Conservation (phyloP, 2,113 vertebrate genomes). For the Paramormyrops kingsleyae region DNA sequence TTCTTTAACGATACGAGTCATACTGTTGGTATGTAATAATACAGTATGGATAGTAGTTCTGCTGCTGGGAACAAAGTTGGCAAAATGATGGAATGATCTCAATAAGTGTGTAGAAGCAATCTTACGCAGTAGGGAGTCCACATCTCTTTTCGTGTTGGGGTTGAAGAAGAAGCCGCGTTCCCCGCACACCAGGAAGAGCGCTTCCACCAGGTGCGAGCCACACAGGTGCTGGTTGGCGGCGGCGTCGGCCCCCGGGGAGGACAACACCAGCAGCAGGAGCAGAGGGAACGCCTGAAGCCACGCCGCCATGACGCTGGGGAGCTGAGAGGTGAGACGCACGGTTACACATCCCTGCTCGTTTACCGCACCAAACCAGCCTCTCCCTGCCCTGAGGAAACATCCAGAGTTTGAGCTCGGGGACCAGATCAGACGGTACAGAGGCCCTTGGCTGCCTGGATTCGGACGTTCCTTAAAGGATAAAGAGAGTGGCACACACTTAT, state of each 20-base stretch:
- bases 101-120: neutral
- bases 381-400: neutral
- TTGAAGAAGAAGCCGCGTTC: constrained; percentile 84
- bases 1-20: no score
- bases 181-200: constrained; percentile 84
- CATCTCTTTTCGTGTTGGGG: constrained; percentile 65
- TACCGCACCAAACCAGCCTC: neutral
- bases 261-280: constrained; percentile 61
- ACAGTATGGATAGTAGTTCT: neutral
- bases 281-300: constrained; percentile 65
- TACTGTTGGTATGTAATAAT: neutral
- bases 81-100: neutral
- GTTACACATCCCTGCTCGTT: neutral
- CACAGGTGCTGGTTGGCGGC: constrained; percentile 75
- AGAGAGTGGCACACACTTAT: neutral
- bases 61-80: neutral
- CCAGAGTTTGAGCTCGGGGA: neutral
- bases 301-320: constrained; percentile 62
- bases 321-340: neutral
- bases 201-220: constrained; percentile 88
- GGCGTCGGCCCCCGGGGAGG: constrained; percentile 34
- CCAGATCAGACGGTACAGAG: neutral
- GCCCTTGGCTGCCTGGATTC: neutral
- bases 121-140: constrained; percentile 65
- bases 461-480: neutral